Conservation (phyloP, 2,888 invertebrate species). For the Invenusta paracnida region DNA sequence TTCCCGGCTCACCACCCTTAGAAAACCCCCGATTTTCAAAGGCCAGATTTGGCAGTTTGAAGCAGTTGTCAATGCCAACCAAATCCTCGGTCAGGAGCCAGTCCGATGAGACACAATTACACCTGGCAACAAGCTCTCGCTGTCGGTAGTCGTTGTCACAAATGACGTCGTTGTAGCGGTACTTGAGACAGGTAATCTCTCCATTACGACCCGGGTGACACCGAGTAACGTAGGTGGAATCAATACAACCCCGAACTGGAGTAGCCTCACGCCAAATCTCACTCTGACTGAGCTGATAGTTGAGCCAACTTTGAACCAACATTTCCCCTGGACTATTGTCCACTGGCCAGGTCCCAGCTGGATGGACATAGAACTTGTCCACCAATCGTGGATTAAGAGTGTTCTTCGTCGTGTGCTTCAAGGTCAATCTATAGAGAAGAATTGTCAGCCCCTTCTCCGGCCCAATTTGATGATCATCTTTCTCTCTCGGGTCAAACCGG, state of each 20-base stretch:
- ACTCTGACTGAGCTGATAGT: background rate
- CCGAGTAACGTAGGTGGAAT: background rate
- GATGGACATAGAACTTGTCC: background rate
- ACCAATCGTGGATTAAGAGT: background rate
- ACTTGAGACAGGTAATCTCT: background rate
- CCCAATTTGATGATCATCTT: background rate
- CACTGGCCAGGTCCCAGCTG: background rate
- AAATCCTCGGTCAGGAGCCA: background rate
- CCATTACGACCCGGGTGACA: background rate
- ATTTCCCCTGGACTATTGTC: background rate
- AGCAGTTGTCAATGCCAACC: background rate
- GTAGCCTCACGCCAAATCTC: background rate
- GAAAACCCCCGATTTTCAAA: background rate
- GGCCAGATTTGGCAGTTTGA: background rate
- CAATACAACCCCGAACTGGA: background rate
- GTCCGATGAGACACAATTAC: background rate
- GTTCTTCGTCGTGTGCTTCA: background rate
- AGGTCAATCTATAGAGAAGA: background rate
- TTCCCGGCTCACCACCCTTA: background rate
- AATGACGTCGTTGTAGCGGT: background rate
- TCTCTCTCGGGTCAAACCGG: background rate
- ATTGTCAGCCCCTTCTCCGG: background rate
- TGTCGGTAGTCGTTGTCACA: background rate
- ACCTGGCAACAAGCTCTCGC: background rate
- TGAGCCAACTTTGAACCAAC: background rate